Base-by-base conservation (phyloP, 2,113 vertebrate genomes). In the Campylorhamphus procurvoides region DNA sequence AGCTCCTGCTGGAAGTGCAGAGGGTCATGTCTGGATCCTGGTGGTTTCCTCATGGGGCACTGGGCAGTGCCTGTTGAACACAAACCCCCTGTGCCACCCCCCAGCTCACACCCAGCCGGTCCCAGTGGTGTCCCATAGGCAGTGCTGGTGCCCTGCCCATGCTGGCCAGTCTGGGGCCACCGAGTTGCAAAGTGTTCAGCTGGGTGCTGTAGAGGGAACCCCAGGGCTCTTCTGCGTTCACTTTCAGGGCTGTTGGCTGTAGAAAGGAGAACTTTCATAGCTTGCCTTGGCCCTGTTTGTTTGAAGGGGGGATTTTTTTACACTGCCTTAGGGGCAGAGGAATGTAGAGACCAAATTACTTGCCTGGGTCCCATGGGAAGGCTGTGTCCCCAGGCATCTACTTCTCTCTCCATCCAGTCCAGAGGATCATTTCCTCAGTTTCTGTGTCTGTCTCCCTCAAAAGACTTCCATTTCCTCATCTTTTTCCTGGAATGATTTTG, bases 1-100 rank as follows among this genome's bases (percentile, higher is more conserved):
- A 73, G 53, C 31, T 44, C 49, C 55, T 16, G 31, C 29, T 3
- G 37, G 22, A 60, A 49, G 20, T 42, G 47, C 24, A 7, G 53
- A 49, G 50, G 35, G 35, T 18, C 58, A 47, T 0, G 33, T 35
- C 72, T 72, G 58, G 19, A 71, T 42, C 1, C 3, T 18, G 69
- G 35, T 8, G 6, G 25, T 53, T 37, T 44, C 29, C 42, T 47
- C 1, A 1, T 10, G 0, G 3, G 68, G 44, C 0, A 3, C 39
- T 91, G 58, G 64, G 80, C 44, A 64, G 44, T 1, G 18, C 37
- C 18, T 3, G 0, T 1, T 12, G 71, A 55, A 39, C 7, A 40
- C 0, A 1, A 62, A 35, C 24, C 49, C 46, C 53, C 23, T 2
- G 9, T 13, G 18, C 5, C 2, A 8, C 1, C 2, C 55, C 71